Conservation (phyloP, 2,888 invertebrate genomes). For the Dicycla oo region DNA sequence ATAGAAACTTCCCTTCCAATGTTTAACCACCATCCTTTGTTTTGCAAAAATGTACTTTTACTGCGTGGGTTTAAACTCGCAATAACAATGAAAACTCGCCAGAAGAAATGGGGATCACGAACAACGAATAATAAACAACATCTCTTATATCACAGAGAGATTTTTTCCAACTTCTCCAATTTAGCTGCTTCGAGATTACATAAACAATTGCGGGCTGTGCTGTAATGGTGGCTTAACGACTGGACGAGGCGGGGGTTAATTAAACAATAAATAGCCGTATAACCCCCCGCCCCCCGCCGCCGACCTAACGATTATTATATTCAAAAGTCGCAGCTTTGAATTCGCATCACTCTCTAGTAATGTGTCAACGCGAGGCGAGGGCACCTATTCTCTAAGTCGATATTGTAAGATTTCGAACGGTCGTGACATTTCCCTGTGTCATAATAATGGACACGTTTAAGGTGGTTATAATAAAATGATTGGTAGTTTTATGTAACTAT, state of each 20-base stretch:
- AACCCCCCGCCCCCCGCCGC: slow-evolving; percentile 54
- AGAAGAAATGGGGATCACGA: slow-evolving; percentile 51
- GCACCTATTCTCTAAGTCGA: slow-evolving; percentile 59
- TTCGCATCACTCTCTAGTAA: slow-evolving; percentile 89
- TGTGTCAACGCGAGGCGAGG: slow-evolving; percentile 83
- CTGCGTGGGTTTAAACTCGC: slow-evolving; percentile 26
- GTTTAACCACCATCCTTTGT: slow-evolving; percentile 16
- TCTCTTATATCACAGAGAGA: slow-evolving; percentile 65
- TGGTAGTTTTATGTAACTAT: background rate
- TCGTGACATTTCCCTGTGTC: slow-evolving; percentile 22
- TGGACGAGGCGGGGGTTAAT: slow-evolving; percentile 83
- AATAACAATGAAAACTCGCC: slow-evolving; percentile 43
- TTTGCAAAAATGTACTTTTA: slow-evolving; percentile 14
- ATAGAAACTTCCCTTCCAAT: background rate
- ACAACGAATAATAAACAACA: slow-evolving; percentile 62
- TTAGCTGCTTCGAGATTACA: slow-evolving; percentile 77
- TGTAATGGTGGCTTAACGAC: slow-evolving; percentile 76
- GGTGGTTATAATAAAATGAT: background rate
- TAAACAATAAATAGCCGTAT: slow-evolving; percentile 88
- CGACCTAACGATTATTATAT: slow-evolving; percentile 86
- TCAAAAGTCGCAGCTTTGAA: slow-evolving; percentile 87
- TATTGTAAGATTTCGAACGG: slow-evolving; percentile 33
- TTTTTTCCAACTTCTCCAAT: slow-evolving; percentile 81
- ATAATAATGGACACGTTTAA: slow-evolving; percentile 19
- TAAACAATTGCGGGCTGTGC: slow-evolving; percentile 81